These are phyloP conservation scores for Nothura maculosa DNA, from an alignment of 2,797 vertebrate genomes.

Conservation along the genomic window DNA sequence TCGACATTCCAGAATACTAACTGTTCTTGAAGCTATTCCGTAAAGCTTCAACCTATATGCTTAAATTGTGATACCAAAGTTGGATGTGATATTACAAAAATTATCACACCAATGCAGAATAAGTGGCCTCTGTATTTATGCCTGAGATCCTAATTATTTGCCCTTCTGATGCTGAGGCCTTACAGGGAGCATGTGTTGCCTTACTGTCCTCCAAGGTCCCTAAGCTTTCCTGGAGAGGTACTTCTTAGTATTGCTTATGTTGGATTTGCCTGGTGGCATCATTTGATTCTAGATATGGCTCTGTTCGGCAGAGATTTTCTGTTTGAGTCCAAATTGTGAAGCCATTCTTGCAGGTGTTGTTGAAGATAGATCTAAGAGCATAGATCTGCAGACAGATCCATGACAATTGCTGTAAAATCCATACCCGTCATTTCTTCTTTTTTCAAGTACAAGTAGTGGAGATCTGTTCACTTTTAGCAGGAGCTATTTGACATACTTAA, in stretches of 20 bases:
- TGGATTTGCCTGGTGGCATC: fast-evolving
- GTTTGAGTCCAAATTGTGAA: background rate
- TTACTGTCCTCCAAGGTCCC: background rate
- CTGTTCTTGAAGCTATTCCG: background rate
- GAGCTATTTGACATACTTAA: background rate
- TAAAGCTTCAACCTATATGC: background rate
- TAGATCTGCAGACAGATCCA: background rate
- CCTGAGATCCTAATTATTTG: background rate
- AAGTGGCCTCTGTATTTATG: background rate
- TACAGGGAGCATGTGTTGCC: background rate
- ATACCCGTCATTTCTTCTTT: background rate
- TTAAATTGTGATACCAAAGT: background rate
- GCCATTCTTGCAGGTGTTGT: background rate
- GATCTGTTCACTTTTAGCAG: background rate
- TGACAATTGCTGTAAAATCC: background rate
- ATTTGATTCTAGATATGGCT: background rate
- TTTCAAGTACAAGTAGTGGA: background rate
- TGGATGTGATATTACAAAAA: background rate
- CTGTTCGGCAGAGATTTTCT: background rate
- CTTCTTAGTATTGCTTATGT: background rate
- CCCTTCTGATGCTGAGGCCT: background rate
- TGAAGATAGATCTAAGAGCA: background rate
- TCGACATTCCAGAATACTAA: background rate
- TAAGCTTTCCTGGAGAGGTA: background rate
- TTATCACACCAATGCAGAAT: background rate